phyloP scores from a whole-genome alignment of 2,113 vertebrate genomes.

The Pygoscelis antarcticus region DNA sequence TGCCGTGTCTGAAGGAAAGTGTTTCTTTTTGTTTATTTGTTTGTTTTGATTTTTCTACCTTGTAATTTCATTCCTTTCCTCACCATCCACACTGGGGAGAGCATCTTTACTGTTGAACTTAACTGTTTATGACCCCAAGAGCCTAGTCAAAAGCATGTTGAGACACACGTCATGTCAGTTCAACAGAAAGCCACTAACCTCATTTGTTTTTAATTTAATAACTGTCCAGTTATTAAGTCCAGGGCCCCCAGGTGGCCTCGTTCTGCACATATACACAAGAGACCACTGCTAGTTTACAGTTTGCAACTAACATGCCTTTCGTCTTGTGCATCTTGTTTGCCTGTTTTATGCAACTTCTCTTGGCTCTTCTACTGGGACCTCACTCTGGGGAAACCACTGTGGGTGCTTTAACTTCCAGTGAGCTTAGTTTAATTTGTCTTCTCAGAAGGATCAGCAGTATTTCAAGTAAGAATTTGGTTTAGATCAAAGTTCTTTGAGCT shows the following conservation, averaged over 20 bases:
- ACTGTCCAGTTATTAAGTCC: neutral
- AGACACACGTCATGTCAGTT: neutral
- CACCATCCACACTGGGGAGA: neutral
- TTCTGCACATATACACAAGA: neutral
- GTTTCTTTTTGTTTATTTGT: neutral
- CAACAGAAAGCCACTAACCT: neutral
- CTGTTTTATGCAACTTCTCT: neutral
- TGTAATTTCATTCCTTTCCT: neutral
- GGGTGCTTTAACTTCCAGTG: neutral
- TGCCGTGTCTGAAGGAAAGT: neutral
- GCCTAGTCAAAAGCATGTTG: neutral
- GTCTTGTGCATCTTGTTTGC: neutral
- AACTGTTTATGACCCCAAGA: neutral
- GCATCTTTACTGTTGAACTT: neutral
- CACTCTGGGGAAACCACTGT: neutral
- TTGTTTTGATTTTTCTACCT: neutral
- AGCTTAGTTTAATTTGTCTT: neutral
- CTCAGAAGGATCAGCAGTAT: neutral
- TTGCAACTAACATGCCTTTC: neutral
- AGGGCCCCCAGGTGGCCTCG: neutral
- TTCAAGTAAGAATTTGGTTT: neutral
- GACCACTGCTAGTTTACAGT: neutral
- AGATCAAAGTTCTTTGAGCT: neutral
- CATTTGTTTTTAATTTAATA: neutral
- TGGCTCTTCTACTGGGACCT: neutral